Evolutionary conservation across 2,113 vertebrate species (phyloP).

Genomic region (Thymallus thymallus): DNA sequence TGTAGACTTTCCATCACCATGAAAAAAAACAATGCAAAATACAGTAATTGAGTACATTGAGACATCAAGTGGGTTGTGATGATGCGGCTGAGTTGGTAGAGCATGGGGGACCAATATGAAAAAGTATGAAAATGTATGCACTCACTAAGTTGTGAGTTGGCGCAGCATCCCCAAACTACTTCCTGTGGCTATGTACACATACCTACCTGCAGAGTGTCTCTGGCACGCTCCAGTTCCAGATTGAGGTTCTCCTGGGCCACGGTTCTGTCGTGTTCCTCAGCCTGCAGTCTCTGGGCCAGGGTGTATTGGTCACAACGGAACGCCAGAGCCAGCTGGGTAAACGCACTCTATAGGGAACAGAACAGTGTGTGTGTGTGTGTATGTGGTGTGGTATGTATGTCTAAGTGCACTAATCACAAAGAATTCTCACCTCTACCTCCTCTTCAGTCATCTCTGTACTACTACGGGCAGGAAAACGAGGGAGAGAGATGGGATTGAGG

Average conservation of each 20-base stretch:
- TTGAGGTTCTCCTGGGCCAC: conserved; percentile 70
- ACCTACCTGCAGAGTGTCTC: conserved; percentile 63
- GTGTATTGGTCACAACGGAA: conserved; percentile 73
- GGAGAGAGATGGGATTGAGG: background rate
- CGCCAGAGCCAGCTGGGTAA: conserved; percentile 69
- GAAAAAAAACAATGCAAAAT: too few relatives aligned
- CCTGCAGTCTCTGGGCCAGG: conserved; percentile 63
- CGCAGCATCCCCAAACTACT: too few relatives aligned
- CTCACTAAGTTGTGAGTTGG: too few relatives aligned
- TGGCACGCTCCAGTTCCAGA: conserved; percentile 63
- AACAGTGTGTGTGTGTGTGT: too few relatives aligned
- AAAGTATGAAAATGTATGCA: too few relatives aligned
- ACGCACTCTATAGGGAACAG: conserved; percentile 50
- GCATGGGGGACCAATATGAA: too few relatives aligned
- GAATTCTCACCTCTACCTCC: conserved; percentile 69
- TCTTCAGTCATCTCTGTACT: conserved; percentile 69
- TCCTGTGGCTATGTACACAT: background rate
- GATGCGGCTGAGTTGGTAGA: too few relatives aligned
- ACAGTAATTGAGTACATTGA: too few relatives aligned
- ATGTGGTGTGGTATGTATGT: background rate
- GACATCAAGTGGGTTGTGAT: too few relatives aligned
- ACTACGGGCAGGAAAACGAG: conserved; percentile 38
- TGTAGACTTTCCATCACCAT: too few relatives aligned
- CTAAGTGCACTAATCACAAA: background rate
- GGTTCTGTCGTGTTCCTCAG: conserved; percentile 64